Base-by-base conservation (phyloP, 2,888 invertebrate species). In the Aphrophora alni region DNA sequence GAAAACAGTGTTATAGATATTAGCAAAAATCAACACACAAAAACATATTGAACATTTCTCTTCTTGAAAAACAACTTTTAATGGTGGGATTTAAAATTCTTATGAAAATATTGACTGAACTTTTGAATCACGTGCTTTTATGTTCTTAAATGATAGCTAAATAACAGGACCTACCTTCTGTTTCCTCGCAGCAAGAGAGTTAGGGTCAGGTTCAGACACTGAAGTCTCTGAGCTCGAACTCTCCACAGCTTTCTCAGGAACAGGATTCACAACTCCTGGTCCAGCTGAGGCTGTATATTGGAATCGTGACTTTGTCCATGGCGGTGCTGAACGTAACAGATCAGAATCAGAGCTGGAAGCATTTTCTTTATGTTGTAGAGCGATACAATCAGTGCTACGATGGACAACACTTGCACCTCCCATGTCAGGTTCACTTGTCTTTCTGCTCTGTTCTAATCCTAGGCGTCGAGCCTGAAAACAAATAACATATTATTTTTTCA, bases 351-450 rank as follows among this genome's bases (percentile, higher is more conserved):
- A 91, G 81, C 91, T 91, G 0, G 91, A 90, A 0, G 91, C 90
- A 80, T 90, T 89, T 85, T 91, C 91, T 86, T 91, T 92, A n/a
- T 82, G 80, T 68, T 80, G 80, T 75, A 77, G 71, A 21, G 93
- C 92, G 85, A 95, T 93, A 88, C 95, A 95, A 88, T 95, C 95
- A 83, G 94, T 94, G 80, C 95, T 95, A 84, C 93, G 90, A 87
- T 94, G 94, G 75, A 89, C 88, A 82, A 73, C 74, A 75, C 78
- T 79, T 10, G 79, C 28, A 24, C 80, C 80, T 25, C 83, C 83
- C 83, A 83, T 82, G 75, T 89, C 88, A 5, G 89, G 89, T 82
- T 89, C 89, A 84, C 89, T 89, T 5, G 88, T 86, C 83, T 89
- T 89, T n/a, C 89, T 84, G 0, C 86, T 87, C 4, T 86, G 86